Conservation (phyloP, 92 coral and sea anemone genomes). For the Phymanthus crucifer region DNA sequence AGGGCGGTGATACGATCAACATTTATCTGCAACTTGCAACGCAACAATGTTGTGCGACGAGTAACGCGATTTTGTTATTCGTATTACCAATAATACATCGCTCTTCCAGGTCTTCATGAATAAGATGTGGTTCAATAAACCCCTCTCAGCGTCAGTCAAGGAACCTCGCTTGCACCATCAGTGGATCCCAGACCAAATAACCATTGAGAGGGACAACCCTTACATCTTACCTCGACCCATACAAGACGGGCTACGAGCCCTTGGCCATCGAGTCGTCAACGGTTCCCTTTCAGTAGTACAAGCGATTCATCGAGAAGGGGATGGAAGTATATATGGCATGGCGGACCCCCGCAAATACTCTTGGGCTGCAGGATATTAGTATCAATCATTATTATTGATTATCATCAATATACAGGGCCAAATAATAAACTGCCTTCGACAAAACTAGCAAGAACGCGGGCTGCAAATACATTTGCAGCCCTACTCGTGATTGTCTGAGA, state of each 20-base stretch:
- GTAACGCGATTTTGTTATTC: too few species aligned
- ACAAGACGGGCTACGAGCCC: conserved; percentile 44
- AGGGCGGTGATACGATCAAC: too few species aligned
- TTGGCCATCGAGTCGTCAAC: conserved; percentile 41
- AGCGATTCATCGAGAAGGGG: conserved; percentile 55
- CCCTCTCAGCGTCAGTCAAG: conserved; percentile 51
- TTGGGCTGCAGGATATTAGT: conserved; percentile 57
- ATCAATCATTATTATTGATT: not conserved
- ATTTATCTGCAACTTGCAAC: too few species aligned
- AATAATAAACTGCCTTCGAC: too few species aligned
- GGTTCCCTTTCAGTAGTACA: conserved; percentile 45
- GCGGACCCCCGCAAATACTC: conserved; percentile 81
- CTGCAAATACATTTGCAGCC: too few species aligned
- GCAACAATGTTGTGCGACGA: too few species aligned
- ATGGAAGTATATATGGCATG: conserved; percentile 47
- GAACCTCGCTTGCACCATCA: conserved; percentile 73
- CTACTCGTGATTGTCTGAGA: too few species aligned
- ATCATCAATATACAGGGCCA: too few species aligned
- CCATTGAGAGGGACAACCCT: not conserved
- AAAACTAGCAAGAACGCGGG: too few species aligned
- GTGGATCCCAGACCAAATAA: conserved; percentile 58
- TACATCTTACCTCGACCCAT: conserved; percentile 37
- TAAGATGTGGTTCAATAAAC: conserved; percentile 71
- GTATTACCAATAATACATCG: not conserved
- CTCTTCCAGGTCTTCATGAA: conserved; percentile 68